Conservation (phyloP, 2,888 invertebrate genomes). For the Alsophila aescularia region DNA sequence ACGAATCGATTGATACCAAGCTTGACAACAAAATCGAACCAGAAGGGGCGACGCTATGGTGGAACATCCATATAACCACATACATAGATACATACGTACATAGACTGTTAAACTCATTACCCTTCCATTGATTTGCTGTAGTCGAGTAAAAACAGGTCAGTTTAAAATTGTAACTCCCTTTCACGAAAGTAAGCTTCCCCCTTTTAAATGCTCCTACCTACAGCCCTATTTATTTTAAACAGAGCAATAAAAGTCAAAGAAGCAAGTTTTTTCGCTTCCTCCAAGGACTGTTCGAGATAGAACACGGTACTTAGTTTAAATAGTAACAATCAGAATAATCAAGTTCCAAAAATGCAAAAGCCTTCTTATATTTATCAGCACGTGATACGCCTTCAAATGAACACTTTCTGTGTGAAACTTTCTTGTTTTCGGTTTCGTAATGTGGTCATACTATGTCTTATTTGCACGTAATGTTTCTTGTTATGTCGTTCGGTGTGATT, state of each 20-base stretch:
- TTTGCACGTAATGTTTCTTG: slow-evolving; percentile 70
- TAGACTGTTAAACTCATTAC: too few relatives aligned
- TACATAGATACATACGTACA: too few relatives aligned
- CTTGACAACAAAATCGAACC: too few relatives aligned
- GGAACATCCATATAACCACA: too few relatives aligned
- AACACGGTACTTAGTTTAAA: slow-evolving; percentile 28
- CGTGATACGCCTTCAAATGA: slow-evolving; percentile 61
- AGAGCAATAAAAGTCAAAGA: slow-evolving; percentile 39
- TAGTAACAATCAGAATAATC: slow-evolving; percentile 25
- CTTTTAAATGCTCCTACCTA: too few relatives aligned
- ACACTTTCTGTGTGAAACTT: slow-evolving; percentile 66
- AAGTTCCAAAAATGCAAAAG: slow-evolving; percentile 25
- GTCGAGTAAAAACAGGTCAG: too few relatives aligned
- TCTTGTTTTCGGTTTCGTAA: slow-evolving; percentile 78
- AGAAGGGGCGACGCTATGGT: too few relatives aligned
- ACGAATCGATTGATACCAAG: too few relatives aligned
- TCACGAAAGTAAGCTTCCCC: too few relatives aligned
- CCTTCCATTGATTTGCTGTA: too few relatives aligned
- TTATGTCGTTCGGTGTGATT: slow-evolving; percentile 68
- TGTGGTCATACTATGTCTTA: slow-evolving; percentile 51
- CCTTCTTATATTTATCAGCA: slow-evolving; percentile 38
- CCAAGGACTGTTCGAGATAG: too few relatives aligned
- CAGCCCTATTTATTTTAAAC: background rate
- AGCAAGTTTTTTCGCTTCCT: slow-evolving; percentile 48
- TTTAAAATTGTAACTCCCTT: too few relatives aligned